Percentiles rank a stretch among this genome's conserved stretches.
phyloP scores from a whole-genome alignment of 64 coral and sea anemone genomes.

The Platygyra sinensis region DNA sequence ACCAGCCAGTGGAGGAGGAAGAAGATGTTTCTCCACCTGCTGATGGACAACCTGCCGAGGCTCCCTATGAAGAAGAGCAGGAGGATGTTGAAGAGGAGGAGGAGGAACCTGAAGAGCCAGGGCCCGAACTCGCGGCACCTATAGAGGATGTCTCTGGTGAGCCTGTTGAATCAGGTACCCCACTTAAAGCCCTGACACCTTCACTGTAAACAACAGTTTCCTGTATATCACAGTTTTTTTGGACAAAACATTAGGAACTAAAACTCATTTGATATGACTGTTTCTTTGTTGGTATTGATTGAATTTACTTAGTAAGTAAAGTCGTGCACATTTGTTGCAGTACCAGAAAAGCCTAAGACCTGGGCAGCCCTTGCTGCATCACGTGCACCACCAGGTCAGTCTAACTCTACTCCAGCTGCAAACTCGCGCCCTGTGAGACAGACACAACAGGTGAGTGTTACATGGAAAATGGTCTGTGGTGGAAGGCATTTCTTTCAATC shows the following conservation, averaged over 20 bases:
- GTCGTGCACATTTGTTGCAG: constrained; percentile 14
- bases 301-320: too few relatives aligned
- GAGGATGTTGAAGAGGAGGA: neutral
- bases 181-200: neutral
- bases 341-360: constrained; percentile 79
- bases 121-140: neutral
- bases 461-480: neutral
- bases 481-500: neutral
- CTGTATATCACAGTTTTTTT: too few relatives aligned
- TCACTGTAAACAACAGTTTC: neutral
- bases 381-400: constrained; percentile 21
- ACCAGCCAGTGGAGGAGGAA: constrained; percentile 1
- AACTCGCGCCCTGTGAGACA: constrained; percentile 49
- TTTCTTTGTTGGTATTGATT: neutral
- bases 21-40: neutral
- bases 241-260: too few relatives aligned
- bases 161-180: constrained; percentile 26
- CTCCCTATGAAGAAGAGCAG: neutral
- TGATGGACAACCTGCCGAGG: neutral
- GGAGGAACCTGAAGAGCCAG: neutral
- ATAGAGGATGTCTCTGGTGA: constrained; percentile 25
- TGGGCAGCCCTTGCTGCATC: constrained; percentile 84
- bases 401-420: constrained; percentile 14
- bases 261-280: neutral
- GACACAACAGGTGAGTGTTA: constrained; percentile 26